Evolutionary conservation across 2,888 invertebrate genomes (phyloP).

Genomic region (Camponotus fellah): DNA sequence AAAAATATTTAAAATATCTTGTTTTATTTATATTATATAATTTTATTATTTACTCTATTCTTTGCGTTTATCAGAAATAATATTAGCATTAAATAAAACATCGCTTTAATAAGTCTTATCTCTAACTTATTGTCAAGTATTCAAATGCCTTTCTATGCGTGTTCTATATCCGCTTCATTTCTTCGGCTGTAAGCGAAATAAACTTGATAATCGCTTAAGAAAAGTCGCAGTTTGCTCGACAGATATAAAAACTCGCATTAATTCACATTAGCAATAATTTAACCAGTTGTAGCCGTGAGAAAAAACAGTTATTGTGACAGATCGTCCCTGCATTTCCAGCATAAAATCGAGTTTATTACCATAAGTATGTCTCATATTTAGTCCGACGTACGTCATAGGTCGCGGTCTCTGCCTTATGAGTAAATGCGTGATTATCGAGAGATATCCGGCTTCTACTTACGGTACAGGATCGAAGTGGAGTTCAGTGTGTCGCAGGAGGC

Average conservation of each 20-base stretch:
- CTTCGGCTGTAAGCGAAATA: neutral
- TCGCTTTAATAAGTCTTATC: neutral
- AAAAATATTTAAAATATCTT: neutral
- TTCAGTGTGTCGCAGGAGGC: slow-evolving; percentile 86
- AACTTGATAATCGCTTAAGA: neutral
- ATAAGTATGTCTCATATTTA: slow-evolving; percentile 18
- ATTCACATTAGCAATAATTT: slow-evolving; percentile 20
- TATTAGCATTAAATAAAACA: neutral
- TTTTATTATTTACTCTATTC: neutral
- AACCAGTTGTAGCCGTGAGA: slow-evolving; percentile 24
- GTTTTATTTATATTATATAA: neutral
- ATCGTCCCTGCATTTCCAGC: neutral
- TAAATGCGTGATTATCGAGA: neutral
- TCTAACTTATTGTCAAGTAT: neutral
- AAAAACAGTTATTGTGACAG: slow-evolving; percentile 38
- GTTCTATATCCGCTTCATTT: slow-evolving; percentile 3
- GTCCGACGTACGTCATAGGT: slow-evolving; percentile 13
- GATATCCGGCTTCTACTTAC: slow-evolving; percentile 85
- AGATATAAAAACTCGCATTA: slow-evolving; percentile 21
- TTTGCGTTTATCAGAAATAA: neutral
- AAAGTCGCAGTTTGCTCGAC: neutral
- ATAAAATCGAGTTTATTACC: slow-evolving; percentile 28
- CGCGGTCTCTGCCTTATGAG: neutral
- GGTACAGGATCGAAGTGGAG: slow-evolving; percentile 87
- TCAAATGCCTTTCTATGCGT: neutral